phyloP scores from a whole-genome alignment of 2,797 vertebrate genomes.

The Myripristis jacobus region DNA sequence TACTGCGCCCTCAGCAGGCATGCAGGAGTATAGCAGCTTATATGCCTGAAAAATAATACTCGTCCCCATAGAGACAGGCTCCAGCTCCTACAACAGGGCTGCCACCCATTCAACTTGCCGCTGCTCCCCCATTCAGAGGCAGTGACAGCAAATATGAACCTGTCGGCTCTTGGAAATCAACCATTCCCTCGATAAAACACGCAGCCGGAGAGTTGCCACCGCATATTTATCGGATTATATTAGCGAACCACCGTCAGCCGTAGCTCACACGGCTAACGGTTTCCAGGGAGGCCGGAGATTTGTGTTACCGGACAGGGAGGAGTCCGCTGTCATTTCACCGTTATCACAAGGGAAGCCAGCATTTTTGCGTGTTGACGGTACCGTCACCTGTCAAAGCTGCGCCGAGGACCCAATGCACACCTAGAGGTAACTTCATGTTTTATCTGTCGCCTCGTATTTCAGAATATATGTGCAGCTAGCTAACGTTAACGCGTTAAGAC shows the following conservation, averaged over 20 bases:
- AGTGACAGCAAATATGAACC: slow-evolving; percentile 44
- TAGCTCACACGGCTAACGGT: slow-evolving; percentile 60
- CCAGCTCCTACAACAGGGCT: slow-evolving; percentile 71
- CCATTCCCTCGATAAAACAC: slow-evolving; percentile 52
- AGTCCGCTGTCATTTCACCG: slow-evolving; percentile 63
- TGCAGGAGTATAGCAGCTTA: background rate
- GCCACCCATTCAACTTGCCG: slow-evolving; percentile 21
- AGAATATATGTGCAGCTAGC: slow-evolving; percentile 1
- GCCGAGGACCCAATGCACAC: slow-evolving; percentile 56
- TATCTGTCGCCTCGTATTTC: background rate
- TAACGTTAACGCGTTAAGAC: slow-evolving; percentile 14
- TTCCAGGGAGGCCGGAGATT: slow-evolving; percentile 79
- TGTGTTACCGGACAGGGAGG: slow-evolving; percentile 73
- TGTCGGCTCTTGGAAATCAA: slow-evolving; percentile 3
- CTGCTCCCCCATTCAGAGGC: slow-evolving; percentile 14
- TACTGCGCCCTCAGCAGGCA: slow-evolving; percentile 54
- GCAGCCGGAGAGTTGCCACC: slow-evolving; percentile 42
- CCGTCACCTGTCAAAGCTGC: slow-evolving; percentile 29
- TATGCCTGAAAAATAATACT: slow-evolving; percentile 15
- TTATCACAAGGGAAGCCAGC: slow-evolving; percentile 53
- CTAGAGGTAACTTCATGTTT: slow-evolving; percentile 73
- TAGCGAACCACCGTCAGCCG: slow-evolving; percentile 41
- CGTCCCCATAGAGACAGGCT: slow-evolving; percentile 83
- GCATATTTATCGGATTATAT: slow-evolving; percentile 69
- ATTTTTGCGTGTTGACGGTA: slow-evolving; percentile 60